Conservation (phyloP, 2,888 invertebrate species). For the Nemurella pictetii region DNA sequence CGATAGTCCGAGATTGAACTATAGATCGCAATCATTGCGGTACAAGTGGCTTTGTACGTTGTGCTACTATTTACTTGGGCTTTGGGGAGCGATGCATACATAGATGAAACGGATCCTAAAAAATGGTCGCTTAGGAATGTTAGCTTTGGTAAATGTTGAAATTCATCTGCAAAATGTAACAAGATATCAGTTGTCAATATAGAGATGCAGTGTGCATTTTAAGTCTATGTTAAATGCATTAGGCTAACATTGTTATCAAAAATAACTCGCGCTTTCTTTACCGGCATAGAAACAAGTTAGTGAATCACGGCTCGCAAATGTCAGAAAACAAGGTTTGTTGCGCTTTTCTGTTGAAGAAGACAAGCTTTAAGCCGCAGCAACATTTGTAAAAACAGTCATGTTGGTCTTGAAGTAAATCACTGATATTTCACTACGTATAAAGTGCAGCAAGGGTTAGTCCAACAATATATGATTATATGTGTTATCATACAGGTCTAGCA, state of each 20-base stretch:
- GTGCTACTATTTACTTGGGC: neutral
- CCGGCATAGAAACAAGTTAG: neutral
- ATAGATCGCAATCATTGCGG: neutral
- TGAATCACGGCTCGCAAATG: neutral
- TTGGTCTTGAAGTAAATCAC: neutral
- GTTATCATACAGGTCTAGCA: neutral
- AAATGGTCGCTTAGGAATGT: slow-evolving; percentile 61
- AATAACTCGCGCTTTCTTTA: slow-evolving; percentile 4
- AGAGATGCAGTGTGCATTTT: slow-evolving; percentile 17
- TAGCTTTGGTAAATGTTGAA: slow-evolving; percentile 66
- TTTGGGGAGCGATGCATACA: neutral
- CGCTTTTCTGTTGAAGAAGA: neutral
- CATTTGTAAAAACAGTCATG: neutral
- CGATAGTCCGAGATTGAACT: neutral
- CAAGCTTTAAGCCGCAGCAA: neutral
- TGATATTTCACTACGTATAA: neutral
- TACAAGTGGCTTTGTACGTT: neutral
- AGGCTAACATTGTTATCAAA: slow-evolving; percentile 9
- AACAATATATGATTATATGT: neutral
- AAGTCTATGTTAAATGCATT: slow-evolving; percentile 26
- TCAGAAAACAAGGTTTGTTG: neutral
- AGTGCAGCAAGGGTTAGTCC: neutral
- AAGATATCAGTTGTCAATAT: slow-evolving; percentile 8
- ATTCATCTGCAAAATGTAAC: neutral
- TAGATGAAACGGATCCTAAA: neutral